phyloP scores from a whole-genome alignment of 2,888 invertebrate genomes.

The Erannis defoliaria region DNA sequence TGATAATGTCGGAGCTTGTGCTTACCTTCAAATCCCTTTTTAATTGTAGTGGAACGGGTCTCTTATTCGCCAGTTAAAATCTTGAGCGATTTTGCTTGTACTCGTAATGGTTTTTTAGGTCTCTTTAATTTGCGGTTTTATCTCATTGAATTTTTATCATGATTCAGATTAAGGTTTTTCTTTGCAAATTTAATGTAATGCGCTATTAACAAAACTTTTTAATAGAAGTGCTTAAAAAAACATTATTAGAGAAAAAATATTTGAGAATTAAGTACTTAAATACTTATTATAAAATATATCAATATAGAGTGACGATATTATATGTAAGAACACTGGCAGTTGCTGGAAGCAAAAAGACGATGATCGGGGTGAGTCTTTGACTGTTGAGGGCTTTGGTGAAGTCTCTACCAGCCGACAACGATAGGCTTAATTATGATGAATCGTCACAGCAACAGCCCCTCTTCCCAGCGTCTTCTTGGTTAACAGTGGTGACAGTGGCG shows the following conservation, averaged over 20 bases:
- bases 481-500: too few relatives aligned
- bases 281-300: too few relatives aligned
- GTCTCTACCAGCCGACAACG: too few relatives aligned
- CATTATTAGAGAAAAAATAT: background rate
- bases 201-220: conserved; percentile 2
- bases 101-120: conserved; percentile 23
- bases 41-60: conserved; percentile 44
- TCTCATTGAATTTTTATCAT: conserved; percentile 20
- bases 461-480: too few relatives aligned
- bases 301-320: too few relatives aligned
- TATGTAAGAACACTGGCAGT: too few relatives aligned
- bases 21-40: conserved; percentile 48
- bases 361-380: too few relatives aligned
- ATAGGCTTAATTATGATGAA: too few relatives aligned
- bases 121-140: conserved; percentile 22
- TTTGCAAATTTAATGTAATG: conserved; percentile 19
- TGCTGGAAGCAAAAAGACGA: too few relatives aligned
- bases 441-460: too few relatives aligned
- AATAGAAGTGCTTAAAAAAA: background rate
- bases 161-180: conserved; percentile 10
- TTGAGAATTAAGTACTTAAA: background rate
- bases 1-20: conserved; percentile 53
- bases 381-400: too few relatives aligned
- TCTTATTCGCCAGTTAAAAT: conserved; percentile 29
- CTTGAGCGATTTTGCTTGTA: conserved; percentile 24